Base-by-base conservation (phyloP, 2,888 invertebrate genomes). In the Beris morrisii region DNA sequence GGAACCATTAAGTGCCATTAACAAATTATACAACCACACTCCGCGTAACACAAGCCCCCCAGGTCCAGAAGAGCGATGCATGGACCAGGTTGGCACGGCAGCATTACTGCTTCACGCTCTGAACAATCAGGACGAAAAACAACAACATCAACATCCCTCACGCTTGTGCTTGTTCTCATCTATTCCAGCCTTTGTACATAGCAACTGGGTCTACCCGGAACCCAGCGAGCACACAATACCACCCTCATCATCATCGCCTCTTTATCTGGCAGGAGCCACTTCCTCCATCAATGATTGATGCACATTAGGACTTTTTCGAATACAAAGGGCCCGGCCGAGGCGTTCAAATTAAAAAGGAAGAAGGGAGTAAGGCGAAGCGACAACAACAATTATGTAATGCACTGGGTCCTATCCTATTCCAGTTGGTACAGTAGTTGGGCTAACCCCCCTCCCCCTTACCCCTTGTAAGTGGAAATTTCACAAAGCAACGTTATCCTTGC, bases 241-340 rank as follows among this genome's bases (percentile, higher is more conserved):
- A 59, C 46, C 59, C 46, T 59, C 59, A 59, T 59, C 22, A 22
- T 22, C 59, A 59, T 30, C 58, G 30, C 46, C 48, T 30, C 50
- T 44, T 59, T 48, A 59, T 59, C 59, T 59, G 59, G 13, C 48
- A 59, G 44, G 50, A 59, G 59, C 54, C 63, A 63, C 63, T 63
- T 63, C 63, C 63, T 63, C 63, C 53, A 63, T 63, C 54, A 63
- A 63, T 63, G 63, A 63, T 63, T 63, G 63, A 63, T 63, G 63
- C 48, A 53, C 63, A 63, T 63, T 63, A 53, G 54, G 15, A 53
- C 59, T 59, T 59, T 46, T 46, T 30, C 31, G 59, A n/a, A 22
- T 13, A 48, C 46, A 59, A 59, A 56, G 50, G 48, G 59, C 31
- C 46, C 59, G 13, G 11, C 59, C 58, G 28, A 46, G 31, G 13